These are phyloP conservation scores for Listrodromus nycthemerus DNA, from an alignment of 2,888 invertebrate species.

Conservation along the genomic window DNA sequence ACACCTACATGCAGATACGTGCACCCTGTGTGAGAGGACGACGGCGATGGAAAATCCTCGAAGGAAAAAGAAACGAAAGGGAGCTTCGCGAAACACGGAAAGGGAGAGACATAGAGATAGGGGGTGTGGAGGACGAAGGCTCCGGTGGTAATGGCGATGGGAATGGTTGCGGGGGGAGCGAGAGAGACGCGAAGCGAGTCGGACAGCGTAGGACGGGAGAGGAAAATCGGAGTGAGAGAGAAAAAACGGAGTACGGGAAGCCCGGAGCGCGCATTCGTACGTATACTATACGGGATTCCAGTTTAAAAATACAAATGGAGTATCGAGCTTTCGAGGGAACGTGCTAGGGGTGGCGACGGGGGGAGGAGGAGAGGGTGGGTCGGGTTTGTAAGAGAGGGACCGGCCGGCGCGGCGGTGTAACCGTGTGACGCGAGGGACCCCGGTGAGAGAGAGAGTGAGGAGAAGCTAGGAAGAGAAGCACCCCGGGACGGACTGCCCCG, in stretches of 20 bases:
- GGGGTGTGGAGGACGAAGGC: constrained; percentile 61
- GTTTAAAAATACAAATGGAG: constrained; percentile 84
- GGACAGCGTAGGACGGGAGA: constrained; percentile 43
- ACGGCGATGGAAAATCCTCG: constrained; percentile 56
- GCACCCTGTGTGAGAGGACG: constrained; percentile 23
- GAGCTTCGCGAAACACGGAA: constrained; percentile 43
- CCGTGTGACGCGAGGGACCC: constrained; percentile 54
- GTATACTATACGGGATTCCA: constrained; percentile 78
- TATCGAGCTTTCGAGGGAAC: constrained; percentile 82
- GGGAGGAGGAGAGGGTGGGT: background rate
- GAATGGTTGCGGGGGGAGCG: constrained; percentile 73
- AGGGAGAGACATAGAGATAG: constrained; percentile 58
- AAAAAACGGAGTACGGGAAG: constrained; percentile 30
- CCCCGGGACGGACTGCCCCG: constrained; percentile 32
- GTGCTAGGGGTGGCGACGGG: constrained; percentile 70
- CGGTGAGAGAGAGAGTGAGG: constrained; percentile 26
- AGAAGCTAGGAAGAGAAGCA: constrained; percentile 37
- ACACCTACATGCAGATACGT: constrained; percentile 59
- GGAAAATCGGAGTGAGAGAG: constrained; percentile 34
- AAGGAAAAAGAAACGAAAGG: constrained; percentile 26
- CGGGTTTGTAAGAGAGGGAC: constrained; percentile 15
- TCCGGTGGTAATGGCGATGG: constrained; percentile 80
- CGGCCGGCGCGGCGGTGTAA: constrained; percentile 53
- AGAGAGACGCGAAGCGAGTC: constrained; percentile 28
- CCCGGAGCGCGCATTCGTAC: constrained; percentile 72